These are phyloP conservation scores for Sinocyclocheilus rhinocerous DNA, from an alignment of 2,113 vertebrate species.

Conservation along the genomic window DNA sequence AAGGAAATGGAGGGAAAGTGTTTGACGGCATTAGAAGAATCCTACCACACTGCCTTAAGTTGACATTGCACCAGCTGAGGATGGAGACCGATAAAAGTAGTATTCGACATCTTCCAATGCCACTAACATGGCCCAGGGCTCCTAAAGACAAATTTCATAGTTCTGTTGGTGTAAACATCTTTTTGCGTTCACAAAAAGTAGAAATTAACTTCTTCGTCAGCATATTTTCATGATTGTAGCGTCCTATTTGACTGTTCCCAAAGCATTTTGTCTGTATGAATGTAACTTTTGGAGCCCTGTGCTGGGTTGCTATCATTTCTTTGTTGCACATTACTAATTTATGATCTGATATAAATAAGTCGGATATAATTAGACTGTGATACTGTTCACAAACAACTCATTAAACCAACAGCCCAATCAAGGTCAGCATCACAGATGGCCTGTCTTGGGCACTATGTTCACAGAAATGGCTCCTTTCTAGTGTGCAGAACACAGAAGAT, in stretches of 20 bases:
- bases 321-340: conserved; percentile 11
- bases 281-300: conserved; percentile 20
- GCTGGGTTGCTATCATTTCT: conserved; percentile 14
- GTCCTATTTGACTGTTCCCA: background rate
- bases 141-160: background rate
- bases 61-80: conserved; percentile 54
- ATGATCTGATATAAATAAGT: conserved; percentile 23
- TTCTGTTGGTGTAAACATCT: background rate
- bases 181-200: background rate
- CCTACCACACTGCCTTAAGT: conserved; percentile 59
- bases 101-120: conserved; percentile 16
- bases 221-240: conserved; percentile 1
- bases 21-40: conserved; percentile 38
- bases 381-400: conserved; percentile 35
- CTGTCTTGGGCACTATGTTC: conserved; percentile 18
- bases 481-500: background rate
- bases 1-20: conserved; percentile 4
- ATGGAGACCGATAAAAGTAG: conserved; percentile 3
- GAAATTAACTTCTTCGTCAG: background rate
- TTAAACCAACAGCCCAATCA: conserved; percentile 13
- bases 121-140: conserved; percentile 36
- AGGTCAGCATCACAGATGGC: conserved; percentile 32
- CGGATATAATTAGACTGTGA: conserved; percentile 16
- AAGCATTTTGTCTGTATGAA: conserved; percentile 17
- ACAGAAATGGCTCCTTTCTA: background rate